Evolutionary conservation across 2,888 invertebrate genomes (phyloP), one percentile per base, ranked within the genome.

Genomic region (Polydrusus pterygomalis): DNA sequence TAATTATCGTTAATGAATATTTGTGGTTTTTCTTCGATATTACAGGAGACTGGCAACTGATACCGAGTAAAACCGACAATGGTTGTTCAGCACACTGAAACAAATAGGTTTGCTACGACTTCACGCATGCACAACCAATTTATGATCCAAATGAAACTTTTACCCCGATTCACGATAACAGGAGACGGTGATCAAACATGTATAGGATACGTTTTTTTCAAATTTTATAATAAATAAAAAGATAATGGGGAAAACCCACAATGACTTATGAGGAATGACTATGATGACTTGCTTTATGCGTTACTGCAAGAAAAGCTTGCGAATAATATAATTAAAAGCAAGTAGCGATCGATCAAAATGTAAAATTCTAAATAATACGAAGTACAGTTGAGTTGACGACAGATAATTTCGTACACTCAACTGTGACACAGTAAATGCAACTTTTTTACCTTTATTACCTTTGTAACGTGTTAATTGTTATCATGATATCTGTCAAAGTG

Each of bases 81-180:
- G n/a, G 54, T 20, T 40, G 47, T n/a, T 54, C 67, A 34, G 38
- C 30, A n/a, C 38, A 30, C 54, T 67, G 67, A 51, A 51, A 67
- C 67, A 51, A 67, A 67, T 67, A 54, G 34, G 49, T 54, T 67
- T 30, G 67, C 49, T 40, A 67, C 54, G 17, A 20, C 63, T 47
- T 63, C 63, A 63, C 45, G 63, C 63, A 63, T 63, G 63, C 25
- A 63, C 63, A 13, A 30, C n/a, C 13, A 63, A 63, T 43, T 63
- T 45, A 43, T 3, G 38, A 0, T 51, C 15, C 7, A 63, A 63
- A 63, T 47, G 47, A 18, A 63, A 63, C 63, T 63, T 43, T 63
- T 63, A 63, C 63, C n/a, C 45, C 7, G 10, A 2, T 20, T 51
- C 20, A 49, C 47, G 47, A 3, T 9, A 49, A 49, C 17, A 20